Conservation (phyloP, 1,140 invertebrate species). For the Sycophaga agraensis region DNA sequence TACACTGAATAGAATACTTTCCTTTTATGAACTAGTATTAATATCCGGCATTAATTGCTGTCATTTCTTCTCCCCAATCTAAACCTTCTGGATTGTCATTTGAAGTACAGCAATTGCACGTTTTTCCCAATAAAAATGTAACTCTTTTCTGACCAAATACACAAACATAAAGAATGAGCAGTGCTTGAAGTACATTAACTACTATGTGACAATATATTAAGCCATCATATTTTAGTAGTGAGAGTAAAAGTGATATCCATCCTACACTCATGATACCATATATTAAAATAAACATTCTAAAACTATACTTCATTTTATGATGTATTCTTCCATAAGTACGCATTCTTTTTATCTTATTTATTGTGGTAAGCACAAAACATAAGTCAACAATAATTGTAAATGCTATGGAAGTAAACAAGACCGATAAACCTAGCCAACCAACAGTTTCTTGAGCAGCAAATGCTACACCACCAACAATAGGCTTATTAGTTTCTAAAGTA, state of each 20-base stretch:
- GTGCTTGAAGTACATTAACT: slow-evolving; percentile 71
- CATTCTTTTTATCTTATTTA: slow-evolving; percentile 76
- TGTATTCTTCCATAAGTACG: slow-evolving; percentile 81
- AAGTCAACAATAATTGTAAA: slow-evolving; percentile 76
- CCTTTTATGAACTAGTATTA: slow-evolving; percentile 41
- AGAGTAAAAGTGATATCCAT: slow-evolving; percentile 74
- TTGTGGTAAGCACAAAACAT: slow-evolving; percentile 76
- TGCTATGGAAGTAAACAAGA: slow-evolving; percentile 77
- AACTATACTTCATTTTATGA: slow-evolving; percentile 82
- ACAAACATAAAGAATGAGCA: slow-evolving; percentile 75
- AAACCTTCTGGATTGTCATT: slow-evolving; percentile 63
- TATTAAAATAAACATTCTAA: slow-evolving; percentile 75
- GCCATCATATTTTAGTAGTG: slow-evolving; percentile 70
- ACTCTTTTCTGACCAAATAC: slow-evolving; percentile 75
- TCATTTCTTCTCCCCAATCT: slow-evolving; percentile 86
- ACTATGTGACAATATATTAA: slow-evolving; percentile 73
- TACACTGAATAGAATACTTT: not conserved
- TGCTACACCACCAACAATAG: slow-evolving; percentile 39
- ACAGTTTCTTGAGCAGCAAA: slow-evolving; percentile 50
- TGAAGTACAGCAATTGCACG: slow-evolving; percentile 64
- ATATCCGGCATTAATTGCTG: slow-evolving; percentile 75
- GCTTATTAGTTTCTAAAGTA: slow-evolving; percentile 69
- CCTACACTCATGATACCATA: slow-evolving; percentile 70
- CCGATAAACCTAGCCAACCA: slow-evolving; percentile 76
- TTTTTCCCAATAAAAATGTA: slow-evolving; percentile 73